Conservation (phyloP, 2,113 vertebrate genomes). For the Tonatia bakeri region DNA sequence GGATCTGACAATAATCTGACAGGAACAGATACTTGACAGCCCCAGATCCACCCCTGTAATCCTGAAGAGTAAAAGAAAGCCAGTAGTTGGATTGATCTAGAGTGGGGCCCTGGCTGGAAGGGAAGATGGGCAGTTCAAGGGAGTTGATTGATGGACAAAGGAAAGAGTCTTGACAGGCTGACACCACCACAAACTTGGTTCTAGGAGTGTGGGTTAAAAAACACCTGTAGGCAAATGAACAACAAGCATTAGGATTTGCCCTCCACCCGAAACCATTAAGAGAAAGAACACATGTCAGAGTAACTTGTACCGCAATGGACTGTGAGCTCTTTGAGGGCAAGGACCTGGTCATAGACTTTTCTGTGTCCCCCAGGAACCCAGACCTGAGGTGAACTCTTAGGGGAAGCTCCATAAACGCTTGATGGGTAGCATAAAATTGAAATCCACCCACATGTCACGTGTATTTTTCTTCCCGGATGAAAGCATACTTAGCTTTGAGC, state of each 20-base stretch:
- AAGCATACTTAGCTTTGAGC: not conserved
- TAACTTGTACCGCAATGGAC: not conserved
- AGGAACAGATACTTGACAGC: not conserved
- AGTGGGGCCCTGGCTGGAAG: not conserved
- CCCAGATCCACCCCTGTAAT: not conserved
- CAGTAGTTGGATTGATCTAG: not conserved
- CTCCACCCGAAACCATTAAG: not conserved
- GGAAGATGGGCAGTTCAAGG: not conserved
- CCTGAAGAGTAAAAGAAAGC: not conserved
- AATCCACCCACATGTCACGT: not conserved
- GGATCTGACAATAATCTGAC: not conserved
- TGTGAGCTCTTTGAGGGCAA: not conserved
- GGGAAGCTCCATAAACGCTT: not conserved
- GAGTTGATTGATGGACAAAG: not conserved
- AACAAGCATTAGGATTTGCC: not conserved
- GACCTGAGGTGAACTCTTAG: not conserved
- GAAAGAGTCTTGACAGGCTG: not conserved
- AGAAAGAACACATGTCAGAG: not conserved
- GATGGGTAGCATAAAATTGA: not conserved
- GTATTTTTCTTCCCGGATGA: not conserved
- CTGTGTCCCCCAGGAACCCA: not conserved
- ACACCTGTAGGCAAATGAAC: not conserved
- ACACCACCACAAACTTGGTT: not conserved
- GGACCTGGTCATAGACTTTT: not conserved
- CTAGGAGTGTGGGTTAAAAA: not conserved